phyloP scores from a whole-genome alignment of 2,888 invertebrate genomes.

The Xanthia icteritia region DNA sequence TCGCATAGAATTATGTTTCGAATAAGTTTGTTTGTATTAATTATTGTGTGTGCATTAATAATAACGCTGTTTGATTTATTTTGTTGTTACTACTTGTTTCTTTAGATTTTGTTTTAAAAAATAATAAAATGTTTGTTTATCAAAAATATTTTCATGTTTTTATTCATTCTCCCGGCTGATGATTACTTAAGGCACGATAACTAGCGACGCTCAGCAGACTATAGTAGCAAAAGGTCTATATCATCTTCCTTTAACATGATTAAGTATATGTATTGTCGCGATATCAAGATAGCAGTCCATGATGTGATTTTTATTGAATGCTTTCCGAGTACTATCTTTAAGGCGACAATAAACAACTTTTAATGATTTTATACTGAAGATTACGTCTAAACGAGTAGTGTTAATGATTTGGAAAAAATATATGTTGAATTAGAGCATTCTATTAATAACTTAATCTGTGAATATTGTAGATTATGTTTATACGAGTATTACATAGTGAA shows the following conservation, averaged over 20 bases:
- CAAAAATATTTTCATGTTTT: constrained; percentile 18
- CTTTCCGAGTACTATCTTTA: not conserved
- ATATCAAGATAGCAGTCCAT: not conserved
- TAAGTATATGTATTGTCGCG: not conserved
- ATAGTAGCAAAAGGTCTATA: not conserved
- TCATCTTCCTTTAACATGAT: not conserved
- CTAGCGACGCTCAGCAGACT: not conserved
- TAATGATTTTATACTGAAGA: too few species aligned
- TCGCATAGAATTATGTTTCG: constrained; percentile 49
- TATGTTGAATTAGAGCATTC: too few species aligned
- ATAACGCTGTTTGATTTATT: constrained; percentile 65
- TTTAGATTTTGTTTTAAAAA: constrained; percentile 67
- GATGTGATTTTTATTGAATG: not conserved
- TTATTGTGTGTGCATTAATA: constrained; percentile 62
- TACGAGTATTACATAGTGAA: too few species aligned
- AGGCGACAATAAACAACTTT: too few species aligned
- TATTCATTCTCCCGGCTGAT: not conserved
- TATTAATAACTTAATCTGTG: too few species aligned
- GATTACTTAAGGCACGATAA: not conserved
- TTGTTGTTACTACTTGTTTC: constrained; percentile 68
- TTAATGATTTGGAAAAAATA: too few species aligned
- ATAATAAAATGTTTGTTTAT: constrained; percentile 69
- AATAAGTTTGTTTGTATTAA: constrained; percentile 52
- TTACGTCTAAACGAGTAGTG: too few species aligned
- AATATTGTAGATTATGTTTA: too few species aligned